These are phyloP conservation scores for Propithecus coquereli DNA, from an alignment of 2,113 vertebrate species.

Conservation along the genomic window DNA sequence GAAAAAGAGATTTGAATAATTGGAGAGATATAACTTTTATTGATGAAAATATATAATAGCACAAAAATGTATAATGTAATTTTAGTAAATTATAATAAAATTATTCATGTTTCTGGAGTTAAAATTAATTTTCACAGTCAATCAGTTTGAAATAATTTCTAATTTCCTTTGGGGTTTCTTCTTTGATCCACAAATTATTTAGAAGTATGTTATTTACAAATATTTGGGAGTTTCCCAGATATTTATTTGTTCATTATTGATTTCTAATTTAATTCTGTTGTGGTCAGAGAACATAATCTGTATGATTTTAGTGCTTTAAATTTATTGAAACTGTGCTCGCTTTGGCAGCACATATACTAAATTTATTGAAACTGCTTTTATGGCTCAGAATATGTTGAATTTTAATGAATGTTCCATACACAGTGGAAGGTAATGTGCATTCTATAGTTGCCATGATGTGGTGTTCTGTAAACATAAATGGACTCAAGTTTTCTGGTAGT, in stretches of 20 bases:
- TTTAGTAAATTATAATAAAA: not conserved
- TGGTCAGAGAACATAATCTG: not conserved
- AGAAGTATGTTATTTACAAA: not conserved
- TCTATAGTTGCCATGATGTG: not conserved
- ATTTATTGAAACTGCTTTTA: not conserved
- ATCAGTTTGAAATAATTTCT: constrained; percentile 1
- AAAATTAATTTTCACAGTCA: not conserved
- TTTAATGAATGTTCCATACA: not conserved
- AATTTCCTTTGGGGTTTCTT: constrained; percentile 11
- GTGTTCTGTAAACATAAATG: not conserved
- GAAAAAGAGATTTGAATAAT: constrained; percentile 15
- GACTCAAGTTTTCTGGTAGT: not conserved
- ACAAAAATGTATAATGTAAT: not conserved
- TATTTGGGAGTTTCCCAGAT: not conserved
- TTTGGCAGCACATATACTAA: too few species aligned
- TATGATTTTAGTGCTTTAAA: constrained; percentile 11
- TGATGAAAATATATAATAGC: not conserved
- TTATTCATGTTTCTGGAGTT: not conserved
- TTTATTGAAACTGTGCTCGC: not conserved
- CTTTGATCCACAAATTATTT: not conserved
- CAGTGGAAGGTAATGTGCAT: not conserved
- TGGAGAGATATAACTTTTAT: not conserved
- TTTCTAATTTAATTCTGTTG: not conserved
- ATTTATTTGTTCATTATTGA: not conserved
- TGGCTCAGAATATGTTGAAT: not conserved